These are phyloP conservation scores for Xylota segnis DNA, from an alignment of 2,888 invertebrate species.

Conservation along the genomic window DNA sequence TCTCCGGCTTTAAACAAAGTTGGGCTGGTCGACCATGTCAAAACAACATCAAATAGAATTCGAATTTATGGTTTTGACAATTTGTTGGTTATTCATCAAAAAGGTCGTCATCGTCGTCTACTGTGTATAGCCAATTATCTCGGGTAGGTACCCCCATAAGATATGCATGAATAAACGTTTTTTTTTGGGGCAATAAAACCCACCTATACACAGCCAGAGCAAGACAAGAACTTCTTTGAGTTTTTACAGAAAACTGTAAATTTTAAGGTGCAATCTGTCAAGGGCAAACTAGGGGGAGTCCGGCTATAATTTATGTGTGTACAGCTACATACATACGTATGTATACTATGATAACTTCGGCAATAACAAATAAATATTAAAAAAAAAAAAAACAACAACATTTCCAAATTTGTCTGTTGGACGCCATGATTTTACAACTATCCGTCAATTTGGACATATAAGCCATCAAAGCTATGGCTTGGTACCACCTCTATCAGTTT, in stretches of 20 bases:
- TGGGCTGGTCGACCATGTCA: conserved; percentile 68
- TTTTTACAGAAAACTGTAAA: conserved; percentile 37
- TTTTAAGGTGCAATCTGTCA: conserved; percentile 72
- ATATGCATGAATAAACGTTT: conserved; percentile 50
- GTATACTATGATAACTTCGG: conserved; percentile 28
- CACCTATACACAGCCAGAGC: conserved; percentile 7
- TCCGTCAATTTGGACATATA: conserved; percentile 61
- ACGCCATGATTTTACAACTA: conserved; percentile 77
- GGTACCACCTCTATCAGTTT: conserved; percentile 62
- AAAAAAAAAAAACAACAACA: conserved; percentile 49
- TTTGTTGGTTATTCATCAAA: conserved; percentile 74
- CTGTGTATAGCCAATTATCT: conserved; percentile 59
- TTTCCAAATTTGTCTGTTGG: conserved; percentile 72
- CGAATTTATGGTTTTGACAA: conserved; percentile 76
- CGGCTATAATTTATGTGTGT: conserved; percentile 52
- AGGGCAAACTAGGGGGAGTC: conserved; percentile 58
- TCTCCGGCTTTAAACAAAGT: conserved; percentile 36
- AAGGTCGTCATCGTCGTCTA: conserved; percentile 36
- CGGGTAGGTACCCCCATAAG: conserved; percentile 40
- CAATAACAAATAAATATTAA: conserved; percentile 73
- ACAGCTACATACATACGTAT: conserved; percentile 1
- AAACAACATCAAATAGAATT: conserved; percentile 71
- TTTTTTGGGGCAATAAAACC: conserved; percentile 62
- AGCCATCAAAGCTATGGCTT: conserved; percentile 65
- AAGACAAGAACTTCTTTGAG: conserved; percentile 24